Base-by-base conservation (phyloP, 2,888 invertebrate genomes). In the Apantesis nais region DNA sequence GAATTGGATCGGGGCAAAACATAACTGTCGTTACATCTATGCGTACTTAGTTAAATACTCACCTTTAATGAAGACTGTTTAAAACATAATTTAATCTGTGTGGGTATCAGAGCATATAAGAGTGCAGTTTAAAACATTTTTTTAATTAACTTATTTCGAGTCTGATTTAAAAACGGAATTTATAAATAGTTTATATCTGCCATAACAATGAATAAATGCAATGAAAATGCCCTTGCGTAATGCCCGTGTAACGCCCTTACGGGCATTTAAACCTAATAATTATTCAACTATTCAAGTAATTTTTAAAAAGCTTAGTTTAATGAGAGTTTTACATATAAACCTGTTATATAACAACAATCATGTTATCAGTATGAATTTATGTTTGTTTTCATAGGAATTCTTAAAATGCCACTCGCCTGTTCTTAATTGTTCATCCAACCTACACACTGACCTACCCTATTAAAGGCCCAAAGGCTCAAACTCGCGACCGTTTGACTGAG, bases 91-190 rank as follows among this genome's bases (percentile, higher is more conserved):
- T 60, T 29, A 58, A 66, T 58, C 22, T 25, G 19, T 60, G 60
- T 14, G 58, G n/a, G 67, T 63, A 77, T 31, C 44, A 71, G 71
- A 79, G 72, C 78, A 66, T 22, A 68, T 73, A 72, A 72, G 69
- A 71, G 67, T 71, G 66, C 74, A 71, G 68, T 79, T 77, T 74
- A 66, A 62, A 62, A 31, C 22, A 44, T 44, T 37, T 31, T 44
- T 31, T 67, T 62, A 61, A 44, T 39, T 19, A 63, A n/a, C 16
- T 37, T 16, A 66, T 55, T 16, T 66, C 19, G 25, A 44, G 55
- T 66, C n/a, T 12, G 19, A 55, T n/a, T 25, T 25, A 7, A 66
- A 55, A 37, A 22, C 19, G 8, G 37, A 19, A 14, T 66, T 66
- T 55, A 37, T 55, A 29, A 37, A 37, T 34, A 66, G 5, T 3